Conservation (phyloP, 1,140 invertebrate species). For the Trichonephila clavata region DNA sequence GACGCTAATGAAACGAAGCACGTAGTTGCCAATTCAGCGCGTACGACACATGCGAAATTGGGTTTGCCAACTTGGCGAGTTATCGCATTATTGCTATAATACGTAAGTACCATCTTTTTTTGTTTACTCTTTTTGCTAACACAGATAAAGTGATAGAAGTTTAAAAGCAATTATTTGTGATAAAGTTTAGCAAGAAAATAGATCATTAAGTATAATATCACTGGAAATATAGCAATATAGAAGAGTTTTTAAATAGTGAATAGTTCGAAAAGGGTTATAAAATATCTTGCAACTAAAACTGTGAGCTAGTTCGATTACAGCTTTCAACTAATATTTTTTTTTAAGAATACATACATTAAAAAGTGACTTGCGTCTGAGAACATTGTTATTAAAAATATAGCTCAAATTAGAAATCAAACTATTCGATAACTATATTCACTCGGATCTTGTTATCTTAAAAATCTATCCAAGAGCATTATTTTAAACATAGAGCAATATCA, state of each 20-base stretch:
- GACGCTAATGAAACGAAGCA: too few species aligned
- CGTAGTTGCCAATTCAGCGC: too few species aligned
- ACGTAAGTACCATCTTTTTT: too few species aligned
- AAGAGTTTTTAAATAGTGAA: slow-evolving; percentile 43
- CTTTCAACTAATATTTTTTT: neutral
- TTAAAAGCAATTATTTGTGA: slow-evolving; percentile 16
- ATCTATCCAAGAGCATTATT: neutral
- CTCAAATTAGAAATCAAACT: slow-evolving; percentile 42
- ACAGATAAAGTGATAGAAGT: slow-evolving; percentile 44
- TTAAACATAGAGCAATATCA: neutral
- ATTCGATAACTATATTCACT: slow-evolving; percentile 16
- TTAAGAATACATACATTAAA: slow-evolving; percentile 25
- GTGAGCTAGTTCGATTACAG: neutral
- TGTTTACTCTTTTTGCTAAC: slow-evolving; percentile 20
- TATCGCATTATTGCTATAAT: too few species aligned
- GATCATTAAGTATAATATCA: slow-evolving; percentile 63
- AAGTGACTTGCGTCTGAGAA: neutral
- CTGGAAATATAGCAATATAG: slow-evolving; percentile 46
- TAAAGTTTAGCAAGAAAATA: slow-evolving; percentile 63
- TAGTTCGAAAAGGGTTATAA: slow-evolving; percentile 23
- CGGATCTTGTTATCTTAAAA: neutral
- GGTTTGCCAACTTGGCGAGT: too few species aligned
- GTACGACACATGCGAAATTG: too few species aligned
- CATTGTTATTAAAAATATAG: slow-evolving; percentile 22
- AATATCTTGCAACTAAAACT: slow-evolving; percentile 37